Conservation (phyloP, 1,140 invertebrate genomes). For the Lethrus apterus region DNA sequence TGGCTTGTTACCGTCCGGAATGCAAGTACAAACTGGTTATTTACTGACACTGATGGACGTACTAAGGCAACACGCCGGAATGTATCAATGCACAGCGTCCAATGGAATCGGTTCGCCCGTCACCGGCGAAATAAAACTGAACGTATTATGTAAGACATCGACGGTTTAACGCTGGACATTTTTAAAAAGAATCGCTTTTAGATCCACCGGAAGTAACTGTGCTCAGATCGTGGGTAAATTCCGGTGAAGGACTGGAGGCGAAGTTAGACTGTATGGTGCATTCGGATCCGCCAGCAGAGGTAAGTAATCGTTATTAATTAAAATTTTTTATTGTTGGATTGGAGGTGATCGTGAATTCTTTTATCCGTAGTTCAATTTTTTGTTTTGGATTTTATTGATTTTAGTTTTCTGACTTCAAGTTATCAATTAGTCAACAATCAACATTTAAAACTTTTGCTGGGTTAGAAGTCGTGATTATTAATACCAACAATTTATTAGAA, state of each 20-base stretch:
- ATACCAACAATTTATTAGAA: too few relatives aligned
- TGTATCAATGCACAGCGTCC: slow-evolving; percentile 56
- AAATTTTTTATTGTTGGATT: too few relatives aligned
- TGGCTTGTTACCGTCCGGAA: slow-evolving; percentile 36
- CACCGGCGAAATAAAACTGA: slow-evolving; percentile 49
- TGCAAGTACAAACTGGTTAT: slow-evolving; percentile 37
- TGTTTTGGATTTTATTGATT: too few relatives aligned
- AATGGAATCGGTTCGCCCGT: slow-evolving; percentile 58
- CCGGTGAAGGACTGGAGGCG: slow-evolving; percentile 63
- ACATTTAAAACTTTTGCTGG: too few relatives aligned
- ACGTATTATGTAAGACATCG: slow-evolving; percentile 49
- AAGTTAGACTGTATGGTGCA: slow-evolving; percentile 66
- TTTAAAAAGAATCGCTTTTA: slow-evolving; percentile 29
- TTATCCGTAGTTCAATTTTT: too few relatives aligned
- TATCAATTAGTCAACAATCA: too few relatives aligned
- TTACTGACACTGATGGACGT: slow-evolving; percentile 47
- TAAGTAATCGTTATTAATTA: slow-evolving; percentile 35
- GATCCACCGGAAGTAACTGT: slow-evolving; percentile 63
- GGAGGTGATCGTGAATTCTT: too few relatives aligned
- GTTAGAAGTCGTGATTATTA: too few relatives aligned
- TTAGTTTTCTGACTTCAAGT: too few relatives aligned
- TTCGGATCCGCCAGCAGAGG: slow-evolving; percentile 63
- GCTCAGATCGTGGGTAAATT: slow-evolving; percentile 63
- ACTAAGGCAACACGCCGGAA: slow-evolving; percentile 53
- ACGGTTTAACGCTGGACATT: neutral